Conservation (phyloP, 2,797 vertebrate genomes). For the Acanthurus leucopareius region DNA sequence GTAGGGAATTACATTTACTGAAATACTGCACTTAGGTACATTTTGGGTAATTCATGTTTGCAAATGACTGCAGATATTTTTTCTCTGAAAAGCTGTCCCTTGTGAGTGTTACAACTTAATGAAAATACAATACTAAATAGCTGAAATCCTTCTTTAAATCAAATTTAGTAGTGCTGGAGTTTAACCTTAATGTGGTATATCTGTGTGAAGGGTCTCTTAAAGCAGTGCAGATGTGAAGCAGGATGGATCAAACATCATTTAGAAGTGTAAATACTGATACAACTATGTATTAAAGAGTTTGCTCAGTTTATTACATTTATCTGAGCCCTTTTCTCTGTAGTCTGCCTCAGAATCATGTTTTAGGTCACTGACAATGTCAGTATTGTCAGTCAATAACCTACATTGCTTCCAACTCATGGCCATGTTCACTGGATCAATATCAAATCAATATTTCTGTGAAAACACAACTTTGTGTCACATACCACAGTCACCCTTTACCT, state of each 20-base stretch:
- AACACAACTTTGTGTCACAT: not conserved
- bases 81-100: not conserved
- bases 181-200: not conserved
- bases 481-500: conserved; percentile 66
- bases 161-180: not conserved
- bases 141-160: not conserved
- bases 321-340: no score
- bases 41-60: no score
- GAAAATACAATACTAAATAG: not conserved
- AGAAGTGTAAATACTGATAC: not conserved
- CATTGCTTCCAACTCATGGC: not conserved
- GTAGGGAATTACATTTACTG: not conserved
- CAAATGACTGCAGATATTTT: no score
- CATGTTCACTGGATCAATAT: not conserved
- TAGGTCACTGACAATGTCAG: not conserved
- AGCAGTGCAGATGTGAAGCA: not conserved
- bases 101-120: not conserved
- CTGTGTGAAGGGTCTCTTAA: not conserved
- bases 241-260: not conserved
- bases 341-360: not conserved
- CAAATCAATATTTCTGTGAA: not conserved
- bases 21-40: not conserved
- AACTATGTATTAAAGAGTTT: not conserved
- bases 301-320: not conserved
- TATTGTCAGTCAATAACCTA: not conserved